Evolutionary conservation across 2,113 vertebrate genomes (phyloP).

Genomic region (Callipepla californica): DNA sequence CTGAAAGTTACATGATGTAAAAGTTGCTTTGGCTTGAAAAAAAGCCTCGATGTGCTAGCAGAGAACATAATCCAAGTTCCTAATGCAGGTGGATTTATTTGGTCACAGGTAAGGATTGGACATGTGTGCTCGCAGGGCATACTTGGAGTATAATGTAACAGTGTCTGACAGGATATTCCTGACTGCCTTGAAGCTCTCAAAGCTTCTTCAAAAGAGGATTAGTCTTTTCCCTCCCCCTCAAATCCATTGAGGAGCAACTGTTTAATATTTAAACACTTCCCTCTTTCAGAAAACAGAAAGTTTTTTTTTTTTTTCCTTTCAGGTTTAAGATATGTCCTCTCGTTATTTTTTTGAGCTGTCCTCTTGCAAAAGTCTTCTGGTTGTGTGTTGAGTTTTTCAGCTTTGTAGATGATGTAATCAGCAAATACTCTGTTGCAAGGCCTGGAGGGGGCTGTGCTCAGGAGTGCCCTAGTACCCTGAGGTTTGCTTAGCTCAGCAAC

Average conservation of each 20-base stretch:
- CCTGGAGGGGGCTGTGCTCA: not conserved
- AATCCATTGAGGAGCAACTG: not conserved
- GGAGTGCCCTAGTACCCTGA: not conserved
- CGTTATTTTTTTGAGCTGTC: not conserved
- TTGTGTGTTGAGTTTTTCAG: not conserved
- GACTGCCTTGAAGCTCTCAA: not conserved
- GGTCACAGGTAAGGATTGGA: not conserved
- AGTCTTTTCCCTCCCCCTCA: not conserved
- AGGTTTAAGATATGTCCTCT: not conserved
- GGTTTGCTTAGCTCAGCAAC: not conserved
- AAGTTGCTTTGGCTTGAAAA: not conserved
- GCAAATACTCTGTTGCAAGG: not conserved
- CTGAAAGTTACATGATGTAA: rapidly evolving
- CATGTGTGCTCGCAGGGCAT: not conserved
- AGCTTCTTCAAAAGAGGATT: not conserved
- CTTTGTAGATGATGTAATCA: not conserved
- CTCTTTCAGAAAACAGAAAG: not conserved
- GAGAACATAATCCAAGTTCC: not conserved
- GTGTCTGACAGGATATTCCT: not conserved
- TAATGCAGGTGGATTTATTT: not conserved
- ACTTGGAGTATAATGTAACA: not conserved
- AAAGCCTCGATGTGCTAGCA: not conserved
- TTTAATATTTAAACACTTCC: not conserved
- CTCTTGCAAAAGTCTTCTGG: not conserved
- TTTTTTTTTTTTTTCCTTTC: not conserved